phyloP scores from a whole-genome alignment of 2,888 invertebrate species.

The Encarsia formosa region DNA sequence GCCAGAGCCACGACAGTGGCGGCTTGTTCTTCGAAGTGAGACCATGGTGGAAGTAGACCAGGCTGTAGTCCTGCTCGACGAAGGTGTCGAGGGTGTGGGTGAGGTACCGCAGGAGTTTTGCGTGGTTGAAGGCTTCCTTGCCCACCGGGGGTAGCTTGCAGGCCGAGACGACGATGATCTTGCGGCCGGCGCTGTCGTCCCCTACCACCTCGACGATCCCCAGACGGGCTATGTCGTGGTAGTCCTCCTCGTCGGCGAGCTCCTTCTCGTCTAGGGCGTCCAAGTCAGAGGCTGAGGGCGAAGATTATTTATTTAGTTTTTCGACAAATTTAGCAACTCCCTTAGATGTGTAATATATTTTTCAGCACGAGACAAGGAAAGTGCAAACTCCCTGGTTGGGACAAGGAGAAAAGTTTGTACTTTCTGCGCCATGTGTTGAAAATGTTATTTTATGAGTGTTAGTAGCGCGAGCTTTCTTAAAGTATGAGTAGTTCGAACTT shows the following conservation, averaged over 20 bases:
- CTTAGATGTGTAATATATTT: too few species aligned
- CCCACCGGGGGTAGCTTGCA: conserved; percentile 66
- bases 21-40: conserved; percentile 95
- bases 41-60: conserved; percentile 97
- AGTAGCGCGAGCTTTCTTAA: too few species aligned
- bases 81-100: conserved; percentile 93
- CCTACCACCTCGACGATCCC: conserved; percentile 82
- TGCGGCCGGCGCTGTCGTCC: conserved; percentile 80
- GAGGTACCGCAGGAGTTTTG: conserved; percentile 75
- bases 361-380: too few species aligned
- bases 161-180: conserved; percentile 94
- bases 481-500: too few species aligned
- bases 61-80: conserved; percentile 96
- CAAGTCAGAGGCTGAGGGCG: too few species aligned
- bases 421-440: too few species aligned
- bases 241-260: conserved; percentile 57
- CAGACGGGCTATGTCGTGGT: conserved; percentile 67
- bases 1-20: conserved; percentile 91
- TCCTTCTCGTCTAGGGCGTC: conserved; percentile 45
- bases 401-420: too few species aligned
- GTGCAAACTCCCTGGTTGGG: too few species aligned
- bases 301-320: too few species aligned
- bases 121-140: conserved; percentile 73
- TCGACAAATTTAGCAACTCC: too few species aligned
- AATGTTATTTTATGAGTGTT: too few species aligned